phyloP scores from a whole-genome alignment of 2,797 vertebrate species.

The Karalla daura region DNA sequence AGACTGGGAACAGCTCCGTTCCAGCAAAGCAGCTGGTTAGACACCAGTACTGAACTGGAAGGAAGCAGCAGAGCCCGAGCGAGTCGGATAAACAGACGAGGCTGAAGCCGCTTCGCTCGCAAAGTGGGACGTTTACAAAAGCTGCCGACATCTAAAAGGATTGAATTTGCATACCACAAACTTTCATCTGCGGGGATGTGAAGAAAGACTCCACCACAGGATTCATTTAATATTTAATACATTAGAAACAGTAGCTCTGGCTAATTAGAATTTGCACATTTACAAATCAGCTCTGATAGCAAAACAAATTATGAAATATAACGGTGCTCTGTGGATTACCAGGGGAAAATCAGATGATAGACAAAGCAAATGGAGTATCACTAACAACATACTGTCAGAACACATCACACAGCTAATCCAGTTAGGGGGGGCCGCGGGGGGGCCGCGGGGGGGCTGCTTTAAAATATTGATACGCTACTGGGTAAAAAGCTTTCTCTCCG shows the following conservation, averaged over 20 bases:
- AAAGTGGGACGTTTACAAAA: conserved; percentile 86
- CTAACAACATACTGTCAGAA: conserved; percentile 98
- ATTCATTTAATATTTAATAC: conserved; percentile 99
- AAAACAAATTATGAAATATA: conserved; percentile 99
- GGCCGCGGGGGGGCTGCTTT: conserved; percentile 95
- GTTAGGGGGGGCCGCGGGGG: conserved; percentile 87
- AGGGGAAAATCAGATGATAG: conserved; percentile 96
- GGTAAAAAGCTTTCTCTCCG: conserved; percentile 89
- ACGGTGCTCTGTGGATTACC: conserved; percentile 91
- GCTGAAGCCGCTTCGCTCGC: conserved; percentile 73
- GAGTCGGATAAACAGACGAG: conserved; percentile 83
- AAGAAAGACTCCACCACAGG: conserved; percentile 92
- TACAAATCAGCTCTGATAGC: conserved; percentile 99
- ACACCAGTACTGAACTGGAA: too few relatives aligned
- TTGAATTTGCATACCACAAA: conserved; percentile 94
- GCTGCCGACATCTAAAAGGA: conserved; percentile 90
- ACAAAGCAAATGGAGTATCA: conserved; percentile 99
- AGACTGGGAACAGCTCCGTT: too few relatives aligned
- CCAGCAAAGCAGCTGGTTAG: too few relatives aligned
- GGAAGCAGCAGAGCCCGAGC: too few relatives aligned
- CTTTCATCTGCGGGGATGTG: conserved; percentile 92
- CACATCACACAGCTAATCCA: conserved; percentile 98
- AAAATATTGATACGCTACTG: conserved; percentile 99
- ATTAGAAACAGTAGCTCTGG: conserved; percentile 93
- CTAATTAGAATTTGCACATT: conserved; percentile 99